Evolutionary conservation across 1,140 invertebrate species (phyloP), one percentile per base, ranked within the genome.

Genomic region (Eueides isabella): DNA sequence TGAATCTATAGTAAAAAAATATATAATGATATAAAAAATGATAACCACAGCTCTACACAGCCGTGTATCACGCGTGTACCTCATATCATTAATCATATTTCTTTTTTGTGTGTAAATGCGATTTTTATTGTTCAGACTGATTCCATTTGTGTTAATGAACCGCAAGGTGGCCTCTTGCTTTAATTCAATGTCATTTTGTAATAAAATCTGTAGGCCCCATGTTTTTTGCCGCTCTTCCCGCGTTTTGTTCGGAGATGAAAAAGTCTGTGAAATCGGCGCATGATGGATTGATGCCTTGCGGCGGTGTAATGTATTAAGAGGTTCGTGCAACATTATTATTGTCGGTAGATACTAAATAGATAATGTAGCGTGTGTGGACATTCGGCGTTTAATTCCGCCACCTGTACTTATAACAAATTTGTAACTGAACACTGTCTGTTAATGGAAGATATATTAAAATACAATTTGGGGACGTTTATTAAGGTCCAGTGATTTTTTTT

Each of bases 131-230:
- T 88, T 77, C 81, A 76, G 83, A 87, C 65, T 89, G 87, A 81
- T 79, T 89, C 85, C 88, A 90, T 92, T 89, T 90, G 86, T 83
- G 85, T 84, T 92, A 92, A 92, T 92, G 90, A 83, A 79, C 82
- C 79, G 83, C 88, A 90, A 91, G 88, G 88, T 90, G 89, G 88
- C 86, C 85, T 83, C 80, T 81, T 73, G 74, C 83, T 85, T 90
- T 87, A 87, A 90, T 89, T 83, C 87, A 85, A 89, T 90, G 88
- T 87, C 88, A 85, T 86, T 89, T 85, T 78, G 80, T 86, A 88
- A 85, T 85, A 83, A 83, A 80, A n/a, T 70, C 33, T 41, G 68
- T 63, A 31, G 19, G 28, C 61, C 28, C 29, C 29, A 29, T 63
- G 61, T 63, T 63, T 62, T 62, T 63, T 63, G 61, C 61, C 61